phyloP scores from a whole-genome alignment of 2,113 vertebrate species.

The Peromyscus polionotus region DNA sequence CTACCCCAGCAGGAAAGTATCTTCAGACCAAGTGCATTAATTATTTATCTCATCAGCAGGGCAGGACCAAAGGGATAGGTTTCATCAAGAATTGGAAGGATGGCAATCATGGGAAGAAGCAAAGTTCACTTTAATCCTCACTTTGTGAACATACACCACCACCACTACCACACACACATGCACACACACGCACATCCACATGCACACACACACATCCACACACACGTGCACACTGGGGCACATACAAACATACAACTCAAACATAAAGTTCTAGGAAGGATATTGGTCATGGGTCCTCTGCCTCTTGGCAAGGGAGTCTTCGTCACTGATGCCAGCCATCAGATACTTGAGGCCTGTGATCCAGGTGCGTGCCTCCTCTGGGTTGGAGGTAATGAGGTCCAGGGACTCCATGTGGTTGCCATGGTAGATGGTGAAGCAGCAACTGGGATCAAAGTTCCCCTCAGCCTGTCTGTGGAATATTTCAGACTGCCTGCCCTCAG shows the following conservation, averaged over 20 bases:
- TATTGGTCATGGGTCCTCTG: constrained; percentile 98
- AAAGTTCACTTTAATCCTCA: neutral
- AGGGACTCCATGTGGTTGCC: constrained; percentile 98
- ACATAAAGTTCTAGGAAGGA: constrained; percentile 87
- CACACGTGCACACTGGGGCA: rapidly evolving
- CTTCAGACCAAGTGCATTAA: neutral
- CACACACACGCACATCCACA: rapidly evolving
- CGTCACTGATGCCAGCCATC: constrained; percentile 98
- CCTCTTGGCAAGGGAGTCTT: constrained; percentile 96
- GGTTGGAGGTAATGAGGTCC: constrained; percentile 96
- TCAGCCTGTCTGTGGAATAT: constrained; percentile 96
- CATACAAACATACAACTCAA: rapidly evolving
- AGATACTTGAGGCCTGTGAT: constrained; percentile 97
- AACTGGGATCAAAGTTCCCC: constrained; percentile 94
- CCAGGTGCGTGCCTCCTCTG: constrained; percentile 98
- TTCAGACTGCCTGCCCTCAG: constrained; percentile 95
- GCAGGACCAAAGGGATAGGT: neutral
- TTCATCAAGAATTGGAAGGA: neutral
- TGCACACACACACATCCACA: neutral
- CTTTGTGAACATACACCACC: neutral
- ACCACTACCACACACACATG: rapidly evolving
- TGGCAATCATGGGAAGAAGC: neutral
- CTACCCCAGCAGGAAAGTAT: neutral
- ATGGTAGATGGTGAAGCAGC: constrained; percentile 98
- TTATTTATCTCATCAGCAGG: neutral